Evolutionary conservation across 1,140 invertebrate genomes (phyloP), one percentile per base, ranked within the genome.

Genomic region (Latrodectus geometricus): DNA sequence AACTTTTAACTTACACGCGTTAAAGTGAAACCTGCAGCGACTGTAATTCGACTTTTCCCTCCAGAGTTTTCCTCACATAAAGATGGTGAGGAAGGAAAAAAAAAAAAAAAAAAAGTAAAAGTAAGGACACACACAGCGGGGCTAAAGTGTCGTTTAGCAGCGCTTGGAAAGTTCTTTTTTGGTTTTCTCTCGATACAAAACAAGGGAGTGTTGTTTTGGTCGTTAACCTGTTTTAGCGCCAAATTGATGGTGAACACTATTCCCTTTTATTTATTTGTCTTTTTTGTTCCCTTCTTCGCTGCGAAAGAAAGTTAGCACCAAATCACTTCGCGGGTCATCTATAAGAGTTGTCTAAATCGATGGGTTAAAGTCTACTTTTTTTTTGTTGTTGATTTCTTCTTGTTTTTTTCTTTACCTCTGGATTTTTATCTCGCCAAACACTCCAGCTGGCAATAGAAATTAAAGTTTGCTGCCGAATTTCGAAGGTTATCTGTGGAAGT

Each of bases 321-420:
- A 74, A 83, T 83, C 80, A 81, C 79, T 81, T 81, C 69, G 49
- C 79, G 72, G 80, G 72, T 83, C 80, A 83, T 83, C 80, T 83
- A 83, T 83, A 83, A 83, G 80, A 83, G 80, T 83, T 83, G 80
- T 83, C 80, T 74, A 83, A 83, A 83, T 83, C 80, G 80, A 83
- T 83, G 48, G 79, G 77, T 66, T 49, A 52, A 23, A 61, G 54
- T 61, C 54, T 61, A 61, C 54, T 61, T 61, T 61, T 56, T 14
- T 56, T 61, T 61, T 61, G 54, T 61, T 14, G 11, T 61, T 69
- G 14, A 9, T 69, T 23, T 23, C 9, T 69, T n/a, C 20, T 69
- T 69, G 4, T 61, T 48, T 83, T 49, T 74, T 74, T 74, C 74
- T 74, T 20, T 48, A n/a, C 15, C 9, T 17, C n/a, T 23, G 17